These are phyloP conservation scores for Corapipo altera DNA, from an alignment of 2,113 vertebrate genomes.

Conservation along the genomic window DNA sequence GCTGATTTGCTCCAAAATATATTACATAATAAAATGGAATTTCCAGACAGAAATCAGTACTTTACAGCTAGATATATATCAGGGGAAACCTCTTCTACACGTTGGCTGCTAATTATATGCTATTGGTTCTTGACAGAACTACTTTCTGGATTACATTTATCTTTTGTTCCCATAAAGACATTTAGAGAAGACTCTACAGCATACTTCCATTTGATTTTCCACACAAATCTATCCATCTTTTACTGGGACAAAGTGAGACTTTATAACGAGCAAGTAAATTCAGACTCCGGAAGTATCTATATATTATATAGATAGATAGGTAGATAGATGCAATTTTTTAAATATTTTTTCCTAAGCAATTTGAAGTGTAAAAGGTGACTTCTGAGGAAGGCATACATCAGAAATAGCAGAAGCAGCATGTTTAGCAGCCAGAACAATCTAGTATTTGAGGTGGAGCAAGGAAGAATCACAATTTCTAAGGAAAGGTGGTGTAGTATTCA, in stretches of 20 bases:
- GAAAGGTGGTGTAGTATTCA: background rate
- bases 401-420: background rate
- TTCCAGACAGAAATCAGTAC: constrained; percentile 66
- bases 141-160: constrained; percentile 7
- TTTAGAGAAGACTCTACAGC: constrained; percentile 23
- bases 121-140: constrained; percentile 55
- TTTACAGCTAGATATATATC: constrained; percentile 36
- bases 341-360: background rate
- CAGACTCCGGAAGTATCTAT: background rate
- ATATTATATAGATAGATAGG: background rate
- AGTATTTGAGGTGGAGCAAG: background rate
- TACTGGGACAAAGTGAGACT: background rate
- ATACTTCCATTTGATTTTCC: constrained; percentile 19
- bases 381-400: background rate
- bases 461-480: background rate
- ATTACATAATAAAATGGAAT: constrained; percentile 69
- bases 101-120: constrained; percentile 41
- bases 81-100: constrained; percentile 37
- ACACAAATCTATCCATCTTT: background rate
- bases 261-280: background rate
- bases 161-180: constrained; percentile 33
- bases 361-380: background rate
- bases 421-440: background rate
- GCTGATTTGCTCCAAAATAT: constrained; percentile 41
- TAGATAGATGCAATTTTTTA: background rate